Evolutionary conservation across 2,888 invertebrate species (phyloP).

Genomic region (Altica lythri): DNA sequence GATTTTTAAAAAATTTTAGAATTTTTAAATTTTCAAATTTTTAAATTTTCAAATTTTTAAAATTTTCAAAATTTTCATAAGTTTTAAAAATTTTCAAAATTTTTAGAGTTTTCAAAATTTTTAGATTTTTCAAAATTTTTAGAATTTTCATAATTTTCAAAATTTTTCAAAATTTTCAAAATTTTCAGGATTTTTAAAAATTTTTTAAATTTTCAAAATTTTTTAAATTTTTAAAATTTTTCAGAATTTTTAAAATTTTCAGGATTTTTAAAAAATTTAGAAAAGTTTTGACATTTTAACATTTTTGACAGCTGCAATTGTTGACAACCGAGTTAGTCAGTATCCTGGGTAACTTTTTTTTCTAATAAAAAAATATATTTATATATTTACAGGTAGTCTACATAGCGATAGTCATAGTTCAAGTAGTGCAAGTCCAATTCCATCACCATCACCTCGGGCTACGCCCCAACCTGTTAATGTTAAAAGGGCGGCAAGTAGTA

Average conservation of each 20-base stretch:
- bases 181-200: too few species aligned
- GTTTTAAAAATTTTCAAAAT: too few species aligned
- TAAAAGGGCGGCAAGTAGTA: constrained; percentile 65
- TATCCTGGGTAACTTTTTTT: not conserved
- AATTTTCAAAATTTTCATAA: too few species aligned
- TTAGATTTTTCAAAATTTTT: too few species aligned
- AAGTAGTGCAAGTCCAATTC: constrained; percentile 82
- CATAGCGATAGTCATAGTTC: constrained; percentile 85
- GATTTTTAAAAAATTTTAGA: too few species aligned
- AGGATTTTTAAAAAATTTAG: not conserved
- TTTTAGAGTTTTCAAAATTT: too few species aligned
- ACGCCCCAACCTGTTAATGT: constrained; percentile 67
- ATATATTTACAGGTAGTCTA: constrained; percentile 41
- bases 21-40: too few species aligned
- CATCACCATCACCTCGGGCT: constrained; percentile 74
- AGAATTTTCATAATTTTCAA: too few species aligned
- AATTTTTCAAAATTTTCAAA: too few species aligned
- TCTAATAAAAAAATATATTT: not conserved
- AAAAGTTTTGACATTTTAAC: not conserved
- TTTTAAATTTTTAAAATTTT: not conserved
- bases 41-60: too few species aligned
- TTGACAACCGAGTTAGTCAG: not conserved
- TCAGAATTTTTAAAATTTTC: not conserved
- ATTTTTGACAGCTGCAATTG: not conserved
- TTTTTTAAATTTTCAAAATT: too few species aligned